These are phyloP conservation scores for Strigamia crassipes DNA, from an alignment of 2,888 invertebrate species.

Conservation along the genomic window DNA sequence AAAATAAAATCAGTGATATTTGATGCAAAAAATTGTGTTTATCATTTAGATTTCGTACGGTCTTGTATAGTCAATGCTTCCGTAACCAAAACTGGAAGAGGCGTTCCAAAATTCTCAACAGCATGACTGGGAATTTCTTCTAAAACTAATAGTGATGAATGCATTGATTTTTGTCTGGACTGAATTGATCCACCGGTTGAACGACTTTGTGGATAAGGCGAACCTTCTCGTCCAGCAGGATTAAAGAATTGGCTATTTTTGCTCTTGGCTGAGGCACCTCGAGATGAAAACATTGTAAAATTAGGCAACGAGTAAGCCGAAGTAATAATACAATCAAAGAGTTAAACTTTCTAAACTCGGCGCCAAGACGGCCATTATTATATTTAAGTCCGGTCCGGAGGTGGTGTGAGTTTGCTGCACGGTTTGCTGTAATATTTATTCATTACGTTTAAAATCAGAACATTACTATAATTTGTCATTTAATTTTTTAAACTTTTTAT, in stretches of 20 bases:
- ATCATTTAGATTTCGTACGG: constrained; percentile 59
- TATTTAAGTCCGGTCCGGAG: not conserved
- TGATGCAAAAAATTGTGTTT: not conserved
- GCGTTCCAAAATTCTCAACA: constrained; percentile 78
- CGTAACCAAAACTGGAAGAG: constrained; percentile 84
- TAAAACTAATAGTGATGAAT: constrained; percentile 62
- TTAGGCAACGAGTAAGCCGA: not conserved
- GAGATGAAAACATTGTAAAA: not conserved
- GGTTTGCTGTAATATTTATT: no score
- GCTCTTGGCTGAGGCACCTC: not conserved
- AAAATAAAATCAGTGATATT: no score
- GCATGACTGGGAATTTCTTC: constrained; percentile 74
- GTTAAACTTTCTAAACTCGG: not conserved
- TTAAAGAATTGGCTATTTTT: not conserved
- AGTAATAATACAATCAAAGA: not conserved
- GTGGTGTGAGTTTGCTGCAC: no score
- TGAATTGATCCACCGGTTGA: not conserved
- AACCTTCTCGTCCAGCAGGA: not conserved
- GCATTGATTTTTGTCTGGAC: no score
- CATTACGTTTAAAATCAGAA: not conserved
- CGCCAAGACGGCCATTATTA: constrained; percentile 8
- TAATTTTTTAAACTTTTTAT: not conserved
- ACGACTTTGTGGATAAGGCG: not conserved
- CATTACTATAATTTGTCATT: no score
- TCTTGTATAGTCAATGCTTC: constrained; percentile 84